Conservation (phyloP, 1,140 invertebrate genomes). For the Drosophila truncata region DNA sequence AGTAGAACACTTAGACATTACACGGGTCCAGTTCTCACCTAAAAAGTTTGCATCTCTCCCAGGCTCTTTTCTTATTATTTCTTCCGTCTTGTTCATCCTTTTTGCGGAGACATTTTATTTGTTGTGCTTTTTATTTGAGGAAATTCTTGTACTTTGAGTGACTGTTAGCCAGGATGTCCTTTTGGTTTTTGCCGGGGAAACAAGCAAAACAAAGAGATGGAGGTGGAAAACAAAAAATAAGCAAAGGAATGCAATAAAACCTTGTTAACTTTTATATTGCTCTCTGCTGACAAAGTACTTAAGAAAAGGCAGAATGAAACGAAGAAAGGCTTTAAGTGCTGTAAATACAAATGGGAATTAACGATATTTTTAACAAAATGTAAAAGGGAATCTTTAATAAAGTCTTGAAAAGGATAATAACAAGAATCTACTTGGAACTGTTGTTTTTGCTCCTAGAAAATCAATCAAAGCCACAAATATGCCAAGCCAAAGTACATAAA, state of each 20-base stretch:
- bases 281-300: conserved; percentile 37
- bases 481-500: not conserved
- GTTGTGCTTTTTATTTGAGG: conserved; percentile 21
- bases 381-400: not conserved
- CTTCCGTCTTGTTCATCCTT: not conserved
- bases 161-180: conserved; percentile 34
- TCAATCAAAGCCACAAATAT: not conserved
- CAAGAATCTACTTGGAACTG: not conserved
- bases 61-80: not conserved
- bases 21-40: conserved; percentile 41
- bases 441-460: not conserved
- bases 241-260: conserved; percentile 45
- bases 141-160: conserved; percentile 40
- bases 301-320: not conserved
- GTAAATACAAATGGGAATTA: conserved; percentile 29
- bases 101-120: conserved; percentile 17
- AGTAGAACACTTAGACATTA: conserved; percentile 31
- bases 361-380: conserved; percentile 1
- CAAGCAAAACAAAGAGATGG: conserved; percentile 7
- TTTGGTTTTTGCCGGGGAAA: conserved; percentile 18
- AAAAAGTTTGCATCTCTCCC: conserved; percentile 20
- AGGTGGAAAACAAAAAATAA: not conserved
- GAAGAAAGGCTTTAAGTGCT: conserved; percentile 25
- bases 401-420: not conserved
- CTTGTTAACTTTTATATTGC: conserved; percentile 53